Percentiles rank a stretch among this genome's conserved stretches.
These are phyloP conservation scores for Aegypius monachus DNA, from an alignment of 2,113 vertebrate genomes.

Conservation along the genomic window DNA sequence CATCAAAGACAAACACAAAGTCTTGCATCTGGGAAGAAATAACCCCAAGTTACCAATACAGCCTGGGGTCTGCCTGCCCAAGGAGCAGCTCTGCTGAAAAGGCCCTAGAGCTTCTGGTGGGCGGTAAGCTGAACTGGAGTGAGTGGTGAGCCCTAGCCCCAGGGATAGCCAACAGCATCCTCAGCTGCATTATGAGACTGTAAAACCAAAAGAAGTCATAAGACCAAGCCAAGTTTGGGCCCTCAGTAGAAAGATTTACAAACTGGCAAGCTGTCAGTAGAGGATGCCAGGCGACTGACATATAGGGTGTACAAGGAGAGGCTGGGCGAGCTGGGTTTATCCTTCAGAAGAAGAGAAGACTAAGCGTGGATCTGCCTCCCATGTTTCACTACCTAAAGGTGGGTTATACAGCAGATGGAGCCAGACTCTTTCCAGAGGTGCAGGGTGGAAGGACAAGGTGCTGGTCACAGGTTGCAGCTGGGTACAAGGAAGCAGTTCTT, in stretches of 20 bases:
- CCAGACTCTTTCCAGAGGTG: neutral
- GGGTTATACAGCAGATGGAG: neutral
- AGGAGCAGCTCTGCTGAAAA: neutral
- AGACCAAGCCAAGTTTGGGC: neutral
- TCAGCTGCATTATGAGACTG: neutral
- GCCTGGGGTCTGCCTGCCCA: neutral
- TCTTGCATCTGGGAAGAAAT: neutral
- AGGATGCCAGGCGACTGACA: neutral
- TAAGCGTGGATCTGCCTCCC: neutral
- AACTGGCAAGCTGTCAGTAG: neutral
- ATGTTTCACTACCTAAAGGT: neutral
- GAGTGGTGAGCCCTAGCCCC: neutral
- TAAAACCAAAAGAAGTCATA: neutral
- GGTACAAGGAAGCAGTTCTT: neutral
- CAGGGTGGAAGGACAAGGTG: neutral
- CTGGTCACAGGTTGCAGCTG: neutral
- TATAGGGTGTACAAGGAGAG: accelerated
- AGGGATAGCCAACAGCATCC: neutral
- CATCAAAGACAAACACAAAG: neutral
- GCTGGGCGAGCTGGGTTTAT: neutral
- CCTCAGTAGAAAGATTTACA: neutral
- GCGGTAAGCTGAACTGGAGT: neutral
- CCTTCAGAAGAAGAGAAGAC: neutral
- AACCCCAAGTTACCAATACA: neutral
- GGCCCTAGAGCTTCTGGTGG: neutral